These are phyloP conservation scores for Gymnosoma rotundatum DNA, from an alignment of 2,888 invertebrate species.

Conservation along the genomic window DNA sequence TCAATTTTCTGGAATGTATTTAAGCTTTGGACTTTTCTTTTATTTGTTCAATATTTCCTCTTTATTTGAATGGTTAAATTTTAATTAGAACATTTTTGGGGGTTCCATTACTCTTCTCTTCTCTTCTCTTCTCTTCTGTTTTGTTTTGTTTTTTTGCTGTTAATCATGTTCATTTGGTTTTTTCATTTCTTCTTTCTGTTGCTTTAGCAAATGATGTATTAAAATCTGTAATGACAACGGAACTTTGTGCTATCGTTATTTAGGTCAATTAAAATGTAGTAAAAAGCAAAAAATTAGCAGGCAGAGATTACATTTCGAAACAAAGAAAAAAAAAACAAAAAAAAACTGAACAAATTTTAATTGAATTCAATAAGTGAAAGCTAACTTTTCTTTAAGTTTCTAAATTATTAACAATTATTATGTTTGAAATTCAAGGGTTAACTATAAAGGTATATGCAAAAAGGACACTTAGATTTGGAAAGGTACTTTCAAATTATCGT, in stretches of 20 bases:
- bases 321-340: no score
- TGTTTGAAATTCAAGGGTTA: no score
- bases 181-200: not conserved
- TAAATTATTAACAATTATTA: no score
- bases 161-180: not conserved
- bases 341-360: no score
- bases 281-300: not conserved
- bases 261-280: constrained; percentile 37
- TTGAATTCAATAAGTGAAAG: no score
- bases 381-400: no score
- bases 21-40: not conserved
- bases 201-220: constrained; percentile 34
- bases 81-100: constrained; percentile 36
- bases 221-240: constrained; percentile 41
- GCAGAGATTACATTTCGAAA: not conserved
- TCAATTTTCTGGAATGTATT: not conserved
- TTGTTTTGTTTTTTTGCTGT: not conserved
- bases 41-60: not conserved
- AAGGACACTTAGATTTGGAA: no score
- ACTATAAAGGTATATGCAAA: no score
- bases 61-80: constrained; percentile 30
- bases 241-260: constrained; percentile 27
- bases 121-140: not conserved
- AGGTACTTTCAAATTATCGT: no score
- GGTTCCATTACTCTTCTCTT: not conserved